These are phyloP conservation scores for Trinectes maculatus DNA, from an alignment of 2,113 vertebrate genomes.

Conservation along the genomic window DNA sequence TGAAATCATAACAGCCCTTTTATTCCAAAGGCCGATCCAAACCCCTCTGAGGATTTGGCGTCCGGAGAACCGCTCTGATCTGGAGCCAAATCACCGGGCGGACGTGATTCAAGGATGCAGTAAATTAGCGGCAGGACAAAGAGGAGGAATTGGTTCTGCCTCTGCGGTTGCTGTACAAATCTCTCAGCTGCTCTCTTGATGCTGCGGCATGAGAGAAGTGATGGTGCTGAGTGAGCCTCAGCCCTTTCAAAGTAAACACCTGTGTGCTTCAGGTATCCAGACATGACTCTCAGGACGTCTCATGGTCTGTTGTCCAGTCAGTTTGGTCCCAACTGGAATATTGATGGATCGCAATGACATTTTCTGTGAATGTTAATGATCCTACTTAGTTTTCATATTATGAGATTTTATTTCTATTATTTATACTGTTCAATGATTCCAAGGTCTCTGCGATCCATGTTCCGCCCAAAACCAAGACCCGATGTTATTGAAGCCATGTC, in stretches of 20 bases:
- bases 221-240: background rate
- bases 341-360: no score
- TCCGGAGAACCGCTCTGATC: conserved; percentile 36
- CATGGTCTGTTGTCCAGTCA: no score
- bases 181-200: conserved; percentile 17
- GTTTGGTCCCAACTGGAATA: no score
- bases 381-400: no score
- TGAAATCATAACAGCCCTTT: conserved; percentile 38
- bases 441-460: no score
- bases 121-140: conserved; percentile 53
- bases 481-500: background rate
- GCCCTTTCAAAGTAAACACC: no score
- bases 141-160: conserved; percentile 26
- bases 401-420: no score
- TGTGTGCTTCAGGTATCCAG: no score
- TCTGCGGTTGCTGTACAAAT: conserved; percentile 7
- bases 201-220: conserved; percentile 8
- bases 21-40: conserved; percentile 25
- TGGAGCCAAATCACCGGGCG: conserved; percentile 53
- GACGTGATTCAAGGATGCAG: conserved; percentile 42
- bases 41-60: conserved; percentile 49
- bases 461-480: no score
- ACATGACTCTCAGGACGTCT: no score
- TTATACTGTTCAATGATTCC: no score
- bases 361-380: no score